phyloP scores from a whole-genome alignment of 2,888 invertebrate genomes.

The Apeira syringaria region DNA sequence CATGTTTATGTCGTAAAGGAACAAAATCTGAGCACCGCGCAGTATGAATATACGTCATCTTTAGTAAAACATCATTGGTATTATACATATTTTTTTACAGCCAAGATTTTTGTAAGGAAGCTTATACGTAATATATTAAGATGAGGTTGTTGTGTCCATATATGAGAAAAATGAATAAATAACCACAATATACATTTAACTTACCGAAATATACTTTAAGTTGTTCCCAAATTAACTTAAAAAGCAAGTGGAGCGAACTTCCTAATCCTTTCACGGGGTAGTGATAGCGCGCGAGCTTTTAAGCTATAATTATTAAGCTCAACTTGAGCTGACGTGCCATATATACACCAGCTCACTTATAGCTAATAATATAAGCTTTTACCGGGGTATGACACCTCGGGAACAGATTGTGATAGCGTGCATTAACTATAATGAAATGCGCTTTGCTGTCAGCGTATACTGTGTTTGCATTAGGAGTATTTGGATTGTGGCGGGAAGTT shows the following conservation, averaged over 20 bases:
- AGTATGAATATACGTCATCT: too few species aligned
- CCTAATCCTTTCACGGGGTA: conserved; percentile 66
- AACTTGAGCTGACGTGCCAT: conserved; percentile 59
- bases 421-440: conserved; percentile 5
- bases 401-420: conserved; percentile 7
- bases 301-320: conserved; percentile 79
- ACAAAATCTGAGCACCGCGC: too few species aligned
- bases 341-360: conserved; percentile 49
- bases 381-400: conserved; percentile 44
- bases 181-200: neutral
- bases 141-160: too few species aligned
- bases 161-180: too few species aligned
- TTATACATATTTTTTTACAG: too few species aligned
- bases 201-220: conserved; percentile 36
- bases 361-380: conserved; percentile 50
- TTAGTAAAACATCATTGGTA: too few species aligned
- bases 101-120: too few species aligned
- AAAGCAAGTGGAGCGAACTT: conserved; percentile 59
- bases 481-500: too few species aligned
- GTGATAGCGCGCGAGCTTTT: conserved; percentile 74
- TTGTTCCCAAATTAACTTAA: conserved; percentile 67
- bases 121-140: too few species aligned
- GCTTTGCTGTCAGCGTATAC: conserved; percentile 2
- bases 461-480: neutral
- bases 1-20: too few species aligned